These are phyloP conservation scores for Cecidostiba fungosa DNA, from an alignment of 2,888 invertebrate species.

Conservation along the genomic window DNA sequence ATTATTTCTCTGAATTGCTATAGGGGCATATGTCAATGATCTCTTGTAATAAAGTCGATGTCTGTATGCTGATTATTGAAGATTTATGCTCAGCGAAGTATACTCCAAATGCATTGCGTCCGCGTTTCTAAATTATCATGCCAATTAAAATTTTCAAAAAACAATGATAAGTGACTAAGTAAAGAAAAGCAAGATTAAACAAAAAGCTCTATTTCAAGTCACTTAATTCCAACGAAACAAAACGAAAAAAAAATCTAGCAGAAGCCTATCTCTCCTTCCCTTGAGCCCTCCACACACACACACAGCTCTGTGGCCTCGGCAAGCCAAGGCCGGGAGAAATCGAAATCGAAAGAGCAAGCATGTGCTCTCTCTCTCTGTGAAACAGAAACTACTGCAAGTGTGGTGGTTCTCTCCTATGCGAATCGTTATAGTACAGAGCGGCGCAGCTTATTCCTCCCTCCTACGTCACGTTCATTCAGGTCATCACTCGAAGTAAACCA, in stretches of 20 bases:
- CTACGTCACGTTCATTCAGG: conserved; percentile 64
- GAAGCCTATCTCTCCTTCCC: not conserved
- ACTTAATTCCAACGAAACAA: not conserved
- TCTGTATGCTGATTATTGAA: not conserved
- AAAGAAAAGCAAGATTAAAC: too few relatives aligned
- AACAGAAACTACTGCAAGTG: not conserved
- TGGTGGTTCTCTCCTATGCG: not conserved
- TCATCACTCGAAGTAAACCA: conserved; percentile 62
- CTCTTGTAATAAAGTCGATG: not conserved
- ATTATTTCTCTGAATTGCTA: conserved; percentile 13
- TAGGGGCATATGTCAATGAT: conserved; percentile 19
- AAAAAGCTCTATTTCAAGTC: not conserved
- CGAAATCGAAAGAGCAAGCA: conserved; percentile 46
- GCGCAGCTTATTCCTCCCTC: conserved; percentile 1
- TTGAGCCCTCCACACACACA: not conserved
- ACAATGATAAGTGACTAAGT: too few relatives aligned
- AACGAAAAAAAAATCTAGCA: not conserved
- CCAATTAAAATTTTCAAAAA: too few relatives aligned
- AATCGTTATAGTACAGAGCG: not conserved
- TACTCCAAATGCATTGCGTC: too few relatives aligned
- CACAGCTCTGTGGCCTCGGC: conserved; percentile 35
- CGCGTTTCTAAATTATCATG: not conserved
- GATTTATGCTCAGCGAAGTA: too few relatives aligned
- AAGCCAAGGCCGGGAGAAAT: conserved; percentile 55
- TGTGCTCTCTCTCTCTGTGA: not conserved